These are phyloP conservation scores for Schrankia costaestrigalis DNA, from an alignment of 2,888 invertebrate genomes.

Conservation along the genomic window DNA sequence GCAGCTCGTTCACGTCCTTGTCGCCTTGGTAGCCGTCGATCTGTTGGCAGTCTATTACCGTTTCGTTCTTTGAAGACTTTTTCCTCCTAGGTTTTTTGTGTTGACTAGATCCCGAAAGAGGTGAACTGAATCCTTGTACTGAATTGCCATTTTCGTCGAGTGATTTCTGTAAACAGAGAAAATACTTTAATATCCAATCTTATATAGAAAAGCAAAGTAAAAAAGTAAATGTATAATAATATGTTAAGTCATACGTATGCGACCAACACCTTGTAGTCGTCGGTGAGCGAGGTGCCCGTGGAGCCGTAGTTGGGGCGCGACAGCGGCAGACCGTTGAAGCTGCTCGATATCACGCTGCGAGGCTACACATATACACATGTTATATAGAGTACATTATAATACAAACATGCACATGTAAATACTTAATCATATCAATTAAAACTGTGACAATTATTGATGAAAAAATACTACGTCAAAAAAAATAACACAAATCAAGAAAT, in stretches of 20 bases:
- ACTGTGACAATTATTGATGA: too few species aligned
- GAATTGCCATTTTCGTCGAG: slow-evolving; percentile 92
- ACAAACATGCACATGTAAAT: too few species aligned
- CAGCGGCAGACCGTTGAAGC: slow-evolving; percentile 63
- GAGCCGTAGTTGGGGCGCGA: slow-evolving; percentile 60
- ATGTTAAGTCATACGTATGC: slow-evolving; percentile 10
- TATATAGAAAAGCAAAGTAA: not conserved
- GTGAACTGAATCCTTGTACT: slow-evolving; percentile 78
- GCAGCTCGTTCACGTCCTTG: slow-evolving; percentile 87
- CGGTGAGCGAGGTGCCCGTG: slow-evolving; percentile 43
- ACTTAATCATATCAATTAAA: too few species aligned
- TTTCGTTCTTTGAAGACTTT: slow-evolving; percentile 82
- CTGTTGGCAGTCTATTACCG: slow-evolving; percentile 79
- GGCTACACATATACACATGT: slow-evolving; percentile 45
- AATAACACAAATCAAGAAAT: not conserved
- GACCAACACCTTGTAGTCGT: slow-evolving; percentile 62
- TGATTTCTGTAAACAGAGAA: slow-evolving; percentile 78
- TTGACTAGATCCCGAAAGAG: slow-evolving; percentile 70
- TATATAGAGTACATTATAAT: too few species aligned
- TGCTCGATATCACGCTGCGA: slow-evolving; percentile 60
- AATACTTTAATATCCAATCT: too few species aligned
- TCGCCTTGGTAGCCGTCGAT: slow-evolving; percentile 90
- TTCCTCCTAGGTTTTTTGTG: slow-evolving; percentile 81
- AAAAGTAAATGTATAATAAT: not conserved
- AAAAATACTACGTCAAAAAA: slow-evolving; percentile 2